Evolutionary conservation across 2,113 vertebrate genomes (phyloP).

Genomic region (Machaerirhynchus nigripectus): DNA sequence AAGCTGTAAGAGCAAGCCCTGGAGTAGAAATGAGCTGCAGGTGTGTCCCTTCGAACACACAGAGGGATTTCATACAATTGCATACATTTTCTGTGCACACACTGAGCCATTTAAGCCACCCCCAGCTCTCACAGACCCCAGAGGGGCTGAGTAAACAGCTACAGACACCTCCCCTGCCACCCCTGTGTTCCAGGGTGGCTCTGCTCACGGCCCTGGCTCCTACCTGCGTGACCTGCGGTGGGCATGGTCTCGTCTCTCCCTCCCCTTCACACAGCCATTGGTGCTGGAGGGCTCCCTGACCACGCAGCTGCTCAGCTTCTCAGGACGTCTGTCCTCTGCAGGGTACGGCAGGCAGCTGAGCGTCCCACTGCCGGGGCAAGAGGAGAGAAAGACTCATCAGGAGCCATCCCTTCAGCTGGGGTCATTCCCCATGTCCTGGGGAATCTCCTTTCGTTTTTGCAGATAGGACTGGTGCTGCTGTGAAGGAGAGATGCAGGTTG

Average conservation of each 20-base stretch:
- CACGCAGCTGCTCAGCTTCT: conserved; percentile 19
- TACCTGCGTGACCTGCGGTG: conserved; percentile 77
- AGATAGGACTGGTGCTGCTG: neutral
- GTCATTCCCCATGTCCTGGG: fast-evolving
- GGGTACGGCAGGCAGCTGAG: conserved; percentile 60
- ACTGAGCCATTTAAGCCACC: fast-evolving
- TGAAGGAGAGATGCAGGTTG: neutral
- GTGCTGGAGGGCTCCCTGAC: conserved; percentile 48
- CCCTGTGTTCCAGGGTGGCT: neutral
- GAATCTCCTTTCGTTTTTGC: neutral
- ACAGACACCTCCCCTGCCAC: fast-evolving
- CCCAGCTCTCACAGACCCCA: neutral
- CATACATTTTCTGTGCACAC: fast-evolving
- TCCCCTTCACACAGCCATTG: conserved; percentile 74
- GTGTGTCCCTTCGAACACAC: neutral
- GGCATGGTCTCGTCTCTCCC: conserved; percentile 65
- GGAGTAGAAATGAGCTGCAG: neutral
- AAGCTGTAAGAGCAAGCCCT: neutral
- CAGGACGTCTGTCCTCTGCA: conserved; percentile 55
- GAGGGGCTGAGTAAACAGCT: neutral
- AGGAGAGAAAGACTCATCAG: neutral
- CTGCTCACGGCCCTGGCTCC: neutral
- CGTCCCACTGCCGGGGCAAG: conserved; percentile 55
- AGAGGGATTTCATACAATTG: neutral
- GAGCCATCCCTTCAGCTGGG: neutral